These are phyloP conservation scores for Drosophila ohnishii DNA, from an alignment of 1,140 invertebrate genomes.

Conservation along the genomic window DNA sequence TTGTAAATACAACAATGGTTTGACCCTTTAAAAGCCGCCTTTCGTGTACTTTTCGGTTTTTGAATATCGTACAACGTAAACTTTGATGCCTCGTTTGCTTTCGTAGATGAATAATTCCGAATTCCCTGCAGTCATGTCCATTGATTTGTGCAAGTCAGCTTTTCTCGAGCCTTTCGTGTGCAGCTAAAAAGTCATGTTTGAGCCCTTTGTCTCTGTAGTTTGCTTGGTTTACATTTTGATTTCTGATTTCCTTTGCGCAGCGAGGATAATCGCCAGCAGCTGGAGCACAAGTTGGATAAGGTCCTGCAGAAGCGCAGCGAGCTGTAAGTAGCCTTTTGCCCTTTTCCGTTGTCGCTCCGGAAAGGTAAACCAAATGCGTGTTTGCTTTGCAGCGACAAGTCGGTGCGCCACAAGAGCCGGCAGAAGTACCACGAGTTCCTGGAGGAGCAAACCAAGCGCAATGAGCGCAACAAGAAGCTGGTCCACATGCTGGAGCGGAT, in stretches of 20 bases:
- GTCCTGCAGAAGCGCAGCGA: constrained; percentile 76
- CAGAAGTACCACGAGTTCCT: constrained; percentile 86
- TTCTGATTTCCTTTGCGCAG: constrained; percentile 43
- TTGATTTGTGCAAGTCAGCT: constrained; percentile 26
- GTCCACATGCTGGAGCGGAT: constrained; percentile 85
- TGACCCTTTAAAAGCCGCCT: not conserved
- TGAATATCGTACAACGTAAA: not conserved
- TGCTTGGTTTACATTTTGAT: constrained; percentile 5
- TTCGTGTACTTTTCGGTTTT: not conserved
- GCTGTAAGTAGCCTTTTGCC: constrained; percentile 69
- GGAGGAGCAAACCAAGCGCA: constrained; percentile 85
- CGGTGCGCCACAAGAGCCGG: constrained; percentile 84
- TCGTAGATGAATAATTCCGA: constrained; percentile 5
- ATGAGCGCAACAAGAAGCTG: constrained; percentile 86
- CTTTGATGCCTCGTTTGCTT: not conserved
- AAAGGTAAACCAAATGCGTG: constrained; percentile 1
- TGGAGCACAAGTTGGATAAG: constrained; percentile 80
- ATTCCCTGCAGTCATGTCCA: constrained; percentile 16
- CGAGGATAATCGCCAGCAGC: constrained; percentile 78
- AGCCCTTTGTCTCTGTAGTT: constrained; percentile 14
- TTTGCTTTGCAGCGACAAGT: constrained; percentile 62
- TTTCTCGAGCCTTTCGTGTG: constrained; percentile 18
- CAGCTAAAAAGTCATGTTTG: constrained; percentile 10
- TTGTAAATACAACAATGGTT: not conserved
- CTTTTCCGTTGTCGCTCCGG: not conserved